Evolutionary conservation across 2,888 invertebrate species (phyloP), one percentile per base, ranked within the genome.

Genomic region (Rotaria sp.): DNA sequence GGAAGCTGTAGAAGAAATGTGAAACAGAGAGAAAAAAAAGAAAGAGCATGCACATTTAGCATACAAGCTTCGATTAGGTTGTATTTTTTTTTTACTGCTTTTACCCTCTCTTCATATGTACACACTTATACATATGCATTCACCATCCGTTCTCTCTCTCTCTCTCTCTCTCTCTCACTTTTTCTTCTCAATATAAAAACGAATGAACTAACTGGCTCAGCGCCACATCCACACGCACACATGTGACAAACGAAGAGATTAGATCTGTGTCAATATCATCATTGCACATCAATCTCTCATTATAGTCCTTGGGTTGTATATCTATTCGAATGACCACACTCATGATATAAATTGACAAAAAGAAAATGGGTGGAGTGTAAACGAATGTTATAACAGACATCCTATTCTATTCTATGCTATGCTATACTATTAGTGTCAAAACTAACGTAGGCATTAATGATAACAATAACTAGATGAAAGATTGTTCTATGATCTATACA

Each of bases 21-120:
- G 35, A 67, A 67, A 67, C 67, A 67, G 67, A 67, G 67, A 67
- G n/a, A 59, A 59, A 67, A n/a, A 67, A 67, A 67, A 67, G 67
- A 67, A 67, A 67, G 67, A 67, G 35, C 67, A 67, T 67, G 35
- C 35, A 67, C 67, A 67, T 67, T 35, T 38, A 67, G 35, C 67
- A 35, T 35, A 67, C 18, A 67, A 67, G 30, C 35, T 35, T 67
- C 35, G 67, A 67, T 67, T 67, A 21, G 67, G 67, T 67, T 67
- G 21, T 67, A 67, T 67, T 35, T 59, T 67, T 35, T 59, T 59
- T 67, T 67, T 67, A 67, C 67, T 67, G 67, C 67, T 38, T 67
- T 38, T 15, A 35, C 67, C 13, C 35, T 67, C 67, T 35, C 15
- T 67, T 15, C 7, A 13, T 67, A 21, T 67, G 8, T 21, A 67